phyloP scores from a whole-genome alignment of 1,140 invertebrate genomes.

The Brachionus angularis region DNA sequence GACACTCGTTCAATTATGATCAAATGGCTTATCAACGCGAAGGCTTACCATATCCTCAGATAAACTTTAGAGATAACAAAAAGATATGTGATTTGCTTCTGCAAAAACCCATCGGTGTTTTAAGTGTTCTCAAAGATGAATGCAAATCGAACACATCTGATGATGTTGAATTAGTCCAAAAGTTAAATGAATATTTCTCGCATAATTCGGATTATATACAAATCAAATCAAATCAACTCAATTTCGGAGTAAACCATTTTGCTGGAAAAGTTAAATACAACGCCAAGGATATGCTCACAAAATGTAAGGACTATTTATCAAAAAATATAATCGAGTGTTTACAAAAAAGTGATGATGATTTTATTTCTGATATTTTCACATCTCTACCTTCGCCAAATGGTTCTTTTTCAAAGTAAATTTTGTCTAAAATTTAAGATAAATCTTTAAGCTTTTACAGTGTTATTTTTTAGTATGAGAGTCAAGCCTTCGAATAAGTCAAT shows the following conservation, averaged over 20 bases:
- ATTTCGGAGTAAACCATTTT: constrained; percentile 30
- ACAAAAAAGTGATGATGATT: constrained; percentile 40
- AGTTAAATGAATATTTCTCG: constrained; percentile 12
- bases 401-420: constrained; percentile 25
- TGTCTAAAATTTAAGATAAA: not conserved
- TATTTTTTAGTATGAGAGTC: not conserved
- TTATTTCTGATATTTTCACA: constrained; percentile 27
- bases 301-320: constrained; percentile 13
- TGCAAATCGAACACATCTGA: constrained; percentile 1
- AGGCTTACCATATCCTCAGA: constrained; percentile 7
- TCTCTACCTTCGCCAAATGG: constrained; percentile 22
- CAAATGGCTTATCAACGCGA: constrained; percentile 25
- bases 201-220: constrained; percentile 10
- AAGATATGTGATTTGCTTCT: constrained; percentile 14
- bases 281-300: not conserved
- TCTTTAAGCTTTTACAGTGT: not conserved
- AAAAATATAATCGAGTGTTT: constrained; percentile 39
- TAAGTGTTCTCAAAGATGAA: constrained; percentile 28
- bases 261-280: constrained; percentile 33
- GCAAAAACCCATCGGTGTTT: constrained; percentile 35
- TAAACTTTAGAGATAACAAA: constrained; percentile 15
- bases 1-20: constrained; percentile 25
- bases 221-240: not conserved
- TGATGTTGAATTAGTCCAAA: constrained; percentile 25
- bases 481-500: constrained; percentile 8